Evolutionary conservation across 2,797 vertebrate genomes (phyloP).

Genomic region (Sebastes alutus): DNA sequence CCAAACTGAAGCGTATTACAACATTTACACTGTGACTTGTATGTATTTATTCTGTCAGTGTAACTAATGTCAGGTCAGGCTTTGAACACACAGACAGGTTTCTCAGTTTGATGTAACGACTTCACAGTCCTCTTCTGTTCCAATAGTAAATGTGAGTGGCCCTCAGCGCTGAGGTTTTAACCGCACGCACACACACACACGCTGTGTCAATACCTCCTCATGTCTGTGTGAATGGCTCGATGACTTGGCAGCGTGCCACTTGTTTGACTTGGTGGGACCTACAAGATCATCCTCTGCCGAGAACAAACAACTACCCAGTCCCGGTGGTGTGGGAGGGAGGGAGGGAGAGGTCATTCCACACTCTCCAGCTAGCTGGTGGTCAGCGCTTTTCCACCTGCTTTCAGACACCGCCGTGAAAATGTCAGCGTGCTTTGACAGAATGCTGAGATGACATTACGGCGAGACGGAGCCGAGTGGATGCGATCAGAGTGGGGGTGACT

Average conservation of each 20-base stretch:
- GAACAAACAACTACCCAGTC: constrained; percentile 74
- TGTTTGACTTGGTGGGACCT: constrained; percentile 83
- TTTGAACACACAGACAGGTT: constrained; percentile 29
- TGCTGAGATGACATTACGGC: background rate
- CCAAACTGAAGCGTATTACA: background rate
- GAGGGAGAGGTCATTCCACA: constrained; percentile 35
- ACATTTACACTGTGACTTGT: background rate
- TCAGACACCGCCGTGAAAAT: constrained; percentile 24
- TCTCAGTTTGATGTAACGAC: constrained; percentile 48
- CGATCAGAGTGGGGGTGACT: background rate
- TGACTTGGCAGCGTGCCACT: constrained; percentile 77
- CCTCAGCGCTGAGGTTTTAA: constrained; percentile 60
- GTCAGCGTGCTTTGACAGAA: constrained; percentile 6
- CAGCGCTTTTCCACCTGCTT: constrained; percentile 51
- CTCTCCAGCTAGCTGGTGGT: constrained; percentile 39
- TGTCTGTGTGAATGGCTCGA: constrained; percentile 68
- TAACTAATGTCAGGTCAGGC: constrained; percentile 24
- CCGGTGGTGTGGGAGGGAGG: constrained; percentile 3
- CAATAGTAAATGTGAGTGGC: constrained; percentile 55
- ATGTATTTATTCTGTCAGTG: constrained; percentile 27
- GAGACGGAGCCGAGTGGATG: constrained; percentile 5
- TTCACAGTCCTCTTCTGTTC: constrained; percentile 41
- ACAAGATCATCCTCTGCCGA: constrained; percentile 79
- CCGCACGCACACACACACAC: constrained; percentile 29
- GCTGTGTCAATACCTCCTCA: constrained; percentile 75